These are phyloP conservation scores for Isurus oxyrinchus DNA, from an alignment of 2,113 vertebrate species.

Conservation along the genomic window DNA sequence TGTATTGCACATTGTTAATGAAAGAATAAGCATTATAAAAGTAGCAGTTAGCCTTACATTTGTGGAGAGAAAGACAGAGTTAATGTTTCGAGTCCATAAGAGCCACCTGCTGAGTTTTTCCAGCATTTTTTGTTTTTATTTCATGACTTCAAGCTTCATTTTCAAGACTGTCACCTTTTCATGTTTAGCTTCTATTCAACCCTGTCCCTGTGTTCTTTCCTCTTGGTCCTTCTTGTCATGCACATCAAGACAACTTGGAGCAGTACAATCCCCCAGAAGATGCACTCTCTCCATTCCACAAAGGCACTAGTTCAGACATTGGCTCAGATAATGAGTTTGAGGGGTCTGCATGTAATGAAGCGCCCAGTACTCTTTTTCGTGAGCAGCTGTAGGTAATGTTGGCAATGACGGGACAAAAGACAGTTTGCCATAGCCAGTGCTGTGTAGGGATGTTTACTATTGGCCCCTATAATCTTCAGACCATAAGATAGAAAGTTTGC, in stretches of 20 bases:
- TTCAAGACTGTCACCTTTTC: background rate
- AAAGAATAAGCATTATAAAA: too few relatives aligned
- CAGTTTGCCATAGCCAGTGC: background rate
- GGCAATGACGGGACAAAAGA: background rate
- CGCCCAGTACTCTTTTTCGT: background rate
- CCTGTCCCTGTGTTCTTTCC: background rate
- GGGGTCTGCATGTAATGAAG: background rate
- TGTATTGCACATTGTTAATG: too few relatives aligned
- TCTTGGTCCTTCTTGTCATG: background rate
- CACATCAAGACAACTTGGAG: background rate
- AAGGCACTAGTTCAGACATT: background rate
- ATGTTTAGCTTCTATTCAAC: background rate
- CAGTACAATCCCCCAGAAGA: background rate
- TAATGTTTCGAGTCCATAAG: too few relatives aligned
- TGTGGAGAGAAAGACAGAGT: too few relatives aligned
- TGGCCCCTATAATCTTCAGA: background rate
- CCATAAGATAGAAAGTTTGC: background rate
- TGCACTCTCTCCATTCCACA: background rate
- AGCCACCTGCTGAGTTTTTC: too few relatives aligned
- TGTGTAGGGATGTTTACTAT: background rate
- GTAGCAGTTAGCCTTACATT: too few relatives aligned
- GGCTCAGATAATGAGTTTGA: background rate
- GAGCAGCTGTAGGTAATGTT: background rate
- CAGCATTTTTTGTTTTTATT: too few relatives aligned
- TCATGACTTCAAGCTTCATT: background rate